Evolutionary conservation across 2,113 vertebrate genomes (phyloP).

Genomic region (Miniopterus natalensis): DNA sequence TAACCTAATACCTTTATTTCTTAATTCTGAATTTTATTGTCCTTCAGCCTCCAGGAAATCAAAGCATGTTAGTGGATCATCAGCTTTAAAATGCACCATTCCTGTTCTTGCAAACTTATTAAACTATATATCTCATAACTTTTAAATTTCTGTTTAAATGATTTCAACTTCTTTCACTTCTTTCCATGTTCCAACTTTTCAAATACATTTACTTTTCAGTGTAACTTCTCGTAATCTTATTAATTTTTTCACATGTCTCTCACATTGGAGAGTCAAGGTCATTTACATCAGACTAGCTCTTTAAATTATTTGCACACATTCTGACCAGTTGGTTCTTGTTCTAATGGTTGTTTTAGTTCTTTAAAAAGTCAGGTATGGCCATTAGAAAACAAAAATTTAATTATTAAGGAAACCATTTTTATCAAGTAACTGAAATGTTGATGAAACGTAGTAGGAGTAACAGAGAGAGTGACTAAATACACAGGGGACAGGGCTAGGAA

Average conservation of each 20-base stretch:
- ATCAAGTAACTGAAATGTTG: neutral
- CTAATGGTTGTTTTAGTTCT: neutral
- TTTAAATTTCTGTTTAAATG: conserved; percentile 34
- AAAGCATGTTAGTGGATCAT: neutral
- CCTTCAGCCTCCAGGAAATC: neutral
- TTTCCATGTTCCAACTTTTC: neutral
- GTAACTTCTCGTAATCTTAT: neutral
- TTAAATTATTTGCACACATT: neutral
- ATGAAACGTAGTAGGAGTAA: neutral
- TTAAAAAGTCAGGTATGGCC: neutral
- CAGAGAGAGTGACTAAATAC: neutral
- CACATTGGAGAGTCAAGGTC: neutral
- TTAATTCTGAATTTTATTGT: neutral
- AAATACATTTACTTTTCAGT: neutral
- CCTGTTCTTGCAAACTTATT: neutral
- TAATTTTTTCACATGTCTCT: neutral
- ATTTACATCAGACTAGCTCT: neutral
- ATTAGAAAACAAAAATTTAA: neutral
- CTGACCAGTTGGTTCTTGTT: neutral
- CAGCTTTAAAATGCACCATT: neutral
- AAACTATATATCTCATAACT: neutral
- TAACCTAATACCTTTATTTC: neutral
- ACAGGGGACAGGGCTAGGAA: neutral
- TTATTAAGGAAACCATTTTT: neutral
- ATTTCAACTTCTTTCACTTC: neutral